Evolutionary conservation across 2,113 vertebrate genomes (phyloP).

Genomic region (Poeciliopsis occidentalis): DNA sequence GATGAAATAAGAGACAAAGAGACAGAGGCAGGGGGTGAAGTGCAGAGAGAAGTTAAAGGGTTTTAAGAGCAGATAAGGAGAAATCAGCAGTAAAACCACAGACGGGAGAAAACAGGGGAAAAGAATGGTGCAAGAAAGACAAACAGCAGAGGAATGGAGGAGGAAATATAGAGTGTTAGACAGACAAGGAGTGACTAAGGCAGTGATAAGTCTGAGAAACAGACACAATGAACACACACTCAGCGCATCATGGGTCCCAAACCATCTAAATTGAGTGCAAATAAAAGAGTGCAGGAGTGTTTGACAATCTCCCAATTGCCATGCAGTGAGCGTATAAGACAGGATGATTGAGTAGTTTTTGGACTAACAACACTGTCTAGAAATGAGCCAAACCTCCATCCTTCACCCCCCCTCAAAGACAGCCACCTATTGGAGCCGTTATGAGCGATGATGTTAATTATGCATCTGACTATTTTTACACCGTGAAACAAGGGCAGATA

Average conservation of each 20-base stretch:
- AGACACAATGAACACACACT: conserved; percentile 39
- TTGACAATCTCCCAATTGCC: conserved; percentile 59
- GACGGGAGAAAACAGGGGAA: conserved; percentile 10
- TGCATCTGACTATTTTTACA: conserved; percentile 76
- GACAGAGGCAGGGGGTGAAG: conserved; percentile 20
- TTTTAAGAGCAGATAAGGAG: conserved; percentile 33
- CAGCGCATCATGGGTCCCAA: conserved; percentile 38
- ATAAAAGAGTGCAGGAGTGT: conserved; percentile 60
- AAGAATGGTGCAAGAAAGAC: conserved; percentile 22
- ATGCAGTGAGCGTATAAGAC: conserved; percentile 64
- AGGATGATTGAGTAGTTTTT: conserved; percentile 71
- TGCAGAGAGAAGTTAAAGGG: conserved; percentile 11
- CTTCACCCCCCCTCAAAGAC: conserved; percentile 51
- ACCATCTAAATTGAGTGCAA: conserved; percentile 64
- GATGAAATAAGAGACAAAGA: conserved; percentile 40
- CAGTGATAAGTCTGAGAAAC: conserved; percentile 25
- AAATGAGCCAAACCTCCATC: conserved; percentile 58
- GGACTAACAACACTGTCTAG: conserved; percentile 64
- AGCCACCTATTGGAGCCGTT: conserved; percentile 71
- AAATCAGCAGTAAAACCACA: conserved; percentile 18
- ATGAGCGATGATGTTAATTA: conserved; percentile 81
- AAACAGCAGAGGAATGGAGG: conserved; percentile 23
- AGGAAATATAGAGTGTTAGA: conserved; percentile 22
- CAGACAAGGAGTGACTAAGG: conserved; percentile 36
- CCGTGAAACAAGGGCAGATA: conserved; percentile 70